Evolutionary conservation across 2,113 vertebrate species (phyloP), one percentile per base, ranked within the genome.

Genomic region (Eidolon helvum): DNA sequence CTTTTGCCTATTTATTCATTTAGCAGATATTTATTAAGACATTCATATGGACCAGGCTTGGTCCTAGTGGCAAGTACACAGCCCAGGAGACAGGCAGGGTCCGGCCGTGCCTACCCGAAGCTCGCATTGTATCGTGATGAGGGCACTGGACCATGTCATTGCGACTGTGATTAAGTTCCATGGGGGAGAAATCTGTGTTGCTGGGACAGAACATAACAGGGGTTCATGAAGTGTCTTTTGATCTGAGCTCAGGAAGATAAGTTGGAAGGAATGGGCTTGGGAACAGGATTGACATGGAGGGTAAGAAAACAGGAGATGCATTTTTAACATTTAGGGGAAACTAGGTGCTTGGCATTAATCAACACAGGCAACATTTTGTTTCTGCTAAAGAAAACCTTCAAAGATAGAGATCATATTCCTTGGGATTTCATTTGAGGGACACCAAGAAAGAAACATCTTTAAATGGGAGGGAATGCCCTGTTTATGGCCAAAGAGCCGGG

Each of bases 401-500:
- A 63, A 18, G 10, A 48, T 28, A 72, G 10, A 53, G 2, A 68
- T 15, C 11, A 48, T 33, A 15, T 5, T 40, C 18, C 30, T n/a
- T 68, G 3, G 4, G 5, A 10, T 26, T 83, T 89, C 33, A 50
- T 21, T n/a, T 59, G n/a, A 65, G 12, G 45, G 10, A 30, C 1
- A 77, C 10, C 10, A 50, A 1, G 7, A 53, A 5, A 40, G n/a
- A 93, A 68, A 0, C 30, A 21, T 59, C n/a, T 86, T 77, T 45
- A 28, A 19, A 19, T 6, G 66, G 30, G 26, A 79, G 4, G 7
- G 10, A 74, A 74, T 26, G 18, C 7, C 28, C 24, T 2, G 9
- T 3, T 82, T 50, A 68, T 0, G 7, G 4, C 1, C 2, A 7
- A 53, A 75, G 1, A 10, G 1, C 1, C 19, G 30, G 35, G 1